Evolutionary conservation across 1,140 invertebrate species (phyloP), one percentile per base, ranked within the genome.

Genomic region (Sinella curviseta): DNA sequence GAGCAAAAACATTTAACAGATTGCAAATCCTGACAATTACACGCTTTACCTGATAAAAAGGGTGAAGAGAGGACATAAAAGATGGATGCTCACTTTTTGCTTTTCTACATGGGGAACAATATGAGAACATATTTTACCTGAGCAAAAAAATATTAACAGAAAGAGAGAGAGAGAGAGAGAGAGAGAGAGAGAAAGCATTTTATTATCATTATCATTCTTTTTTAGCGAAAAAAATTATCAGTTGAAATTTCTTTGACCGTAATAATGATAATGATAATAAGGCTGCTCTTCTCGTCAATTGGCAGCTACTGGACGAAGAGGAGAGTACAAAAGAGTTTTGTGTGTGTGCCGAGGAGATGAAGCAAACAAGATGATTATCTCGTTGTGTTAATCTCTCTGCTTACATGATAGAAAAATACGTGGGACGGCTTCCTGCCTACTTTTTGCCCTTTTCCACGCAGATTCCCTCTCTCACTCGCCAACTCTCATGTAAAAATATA

Each of bases 1-100:
- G n/a, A n/a, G n/a, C n/a, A n/a, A n/a, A 60, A 60, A 60, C 55
- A 60, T 60, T 60, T 60, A 60, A 60, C 55, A 60, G 55, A 60
- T 60, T 60, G 55, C 55, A 24, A 60, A 60, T 60, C 8, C 55
- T 60, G n/a, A 60, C n/a, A 60, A 60, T 60, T 60, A 60, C 12
- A 60, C 24, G 55, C 24, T 60, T 14, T 14, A 60, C 55, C 3
- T 60, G 55, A 60, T 60, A 60, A 14, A 60, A n/a, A n/a, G n/a
- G n/a, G 24, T 4, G 55, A 26, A 60, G 55, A 26, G 55, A 60
- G 55, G 12, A 48, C 17, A n/a, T n/a, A n/a, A n/a, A n/a, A n/a
- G n/a, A n/a, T n/a, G n/a, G n/a, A n/a, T n/a, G n/a, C n/a, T n/a
- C n/a, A n/a, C n/a, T n/a, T n/a, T n/a, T n/a, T n/a, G n/a, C n/a